phyloP scores from a whole-genome alignment of 2,113 vertebrate species.

The Amblyopsis rosae region DNA sequence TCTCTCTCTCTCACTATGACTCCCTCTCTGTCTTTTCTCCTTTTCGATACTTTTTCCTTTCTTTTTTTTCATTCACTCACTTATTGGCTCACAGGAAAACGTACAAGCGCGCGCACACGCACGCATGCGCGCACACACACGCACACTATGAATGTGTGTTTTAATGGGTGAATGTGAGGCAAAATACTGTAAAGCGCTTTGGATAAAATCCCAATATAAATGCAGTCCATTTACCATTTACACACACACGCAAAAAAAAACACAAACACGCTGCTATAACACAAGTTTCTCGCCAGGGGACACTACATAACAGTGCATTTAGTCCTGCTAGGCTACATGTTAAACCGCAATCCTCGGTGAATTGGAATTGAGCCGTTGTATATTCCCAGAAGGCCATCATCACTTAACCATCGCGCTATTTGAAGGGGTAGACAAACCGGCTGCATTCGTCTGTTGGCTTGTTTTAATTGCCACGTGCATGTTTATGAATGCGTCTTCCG shows the following conservation, averaged over 20 bases:
- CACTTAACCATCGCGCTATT: constrained; percentile 23
- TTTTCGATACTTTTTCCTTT: background rate
- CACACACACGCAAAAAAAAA: background rate
- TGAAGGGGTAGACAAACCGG: constrained; percentile 18
- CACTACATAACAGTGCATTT: constrained; percentile 70
- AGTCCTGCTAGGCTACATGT: background rate
- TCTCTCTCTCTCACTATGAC: background rate
- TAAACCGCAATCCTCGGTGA: background rate
- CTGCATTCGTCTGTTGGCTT: constrained; percentile 59
- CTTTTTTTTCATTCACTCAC: background rate
- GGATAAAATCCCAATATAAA: too few species aligned
- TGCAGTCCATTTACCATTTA: too few species aligned
- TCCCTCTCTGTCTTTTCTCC: too few species aligned
- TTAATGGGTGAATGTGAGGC: too few species aligned
- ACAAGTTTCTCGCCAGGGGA: constrained; percentile 58
- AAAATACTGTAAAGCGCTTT: too few species aligned
- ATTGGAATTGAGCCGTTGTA: background rate
- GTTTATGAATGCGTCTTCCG: constrained; percentile 52
- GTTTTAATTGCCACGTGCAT: constrained; percentile 56
- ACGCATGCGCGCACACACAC: background rate
- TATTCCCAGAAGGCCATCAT: constrained; percentile 26
- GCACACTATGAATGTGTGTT: too few species aligned
- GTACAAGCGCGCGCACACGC: background rate
- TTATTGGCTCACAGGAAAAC: background rate
- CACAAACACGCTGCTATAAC: background rate